Conservation (phyloP, 2,113 vertebrate genomes). For the Mus musculus region GRCm39 chrX:56961001-56961500, state of each 20-base stretch:
- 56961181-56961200: slow-evolving; percentile 25
- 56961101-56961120: background rate
- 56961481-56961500: slow-evolving; percentile 35
- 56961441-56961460: background rate
- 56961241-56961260: slow-evolving; percentile 3
- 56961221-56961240: background rate
- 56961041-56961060: background rate
- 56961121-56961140: background rate
- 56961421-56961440: slow-evolving; percentile 16
- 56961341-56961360: slow-evolving; percentile 34
- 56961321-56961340: slow-evolving; percentile 13
- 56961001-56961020: background rate
- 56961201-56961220: background rate
- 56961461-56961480: slow-evolving; percentile 26
- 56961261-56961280: background rate
- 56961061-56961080: background rate
- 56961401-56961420: slow-evolving; percentile 22
- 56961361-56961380: background rate
- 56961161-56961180: background rate
- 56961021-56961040: background rate
- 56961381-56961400: slow-evolving; percentile 50
- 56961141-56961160: background rate
- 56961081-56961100: slow-evolving; percentile 32
- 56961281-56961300: background rate
- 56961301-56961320: slow-evolving; percentile 51